A percentile compares a stretch with the other conserved stretches of the same genome.
phyloP scores from a whole-genome alignment of 1,140 invertebrate species.

The Brachionus rotundiformis region DNA sequence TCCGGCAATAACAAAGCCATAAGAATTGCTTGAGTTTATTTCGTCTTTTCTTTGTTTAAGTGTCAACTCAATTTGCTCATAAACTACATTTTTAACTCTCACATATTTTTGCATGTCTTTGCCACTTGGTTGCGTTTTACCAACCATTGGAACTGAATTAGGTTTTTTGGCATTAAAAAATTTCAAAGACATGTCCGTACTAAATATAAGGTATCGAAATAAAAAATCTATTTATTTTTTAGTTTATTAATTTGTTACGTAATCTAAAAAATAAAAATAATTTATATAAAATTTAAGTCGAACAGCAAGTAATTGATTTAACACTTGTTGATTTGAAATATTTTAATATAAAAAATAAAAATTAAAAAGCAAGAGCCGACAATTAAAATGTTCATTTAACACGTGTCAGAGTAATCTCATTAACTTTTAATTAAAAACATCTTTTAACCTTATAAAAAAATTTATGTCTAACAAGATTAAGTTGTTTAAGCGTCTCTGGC shows the following conservation, averaged over 20 bases:
- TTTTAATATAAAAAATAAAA: conserved; percentile 28
- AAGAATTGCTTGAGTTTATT: conserved; percentile 1
- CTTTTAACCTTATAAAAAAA: not conserved
- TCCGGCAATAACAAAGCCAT: conserved; percentile 33
- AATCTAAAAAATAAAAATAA: not conserved
- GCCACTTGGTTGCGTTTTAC: not conserved
- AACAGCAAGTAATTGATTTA: not conserved
- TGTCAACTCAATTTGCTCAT: conserved; percentile 29
- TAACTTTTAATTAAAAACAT: conserved; percentile 17
- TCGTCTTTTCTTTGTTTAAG: not conserved
- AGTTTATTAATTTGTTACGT: not conserved
- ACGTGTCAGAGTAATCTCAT: conserved; percentile 45
- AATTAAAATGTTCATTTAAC: conserved; percentile 44
- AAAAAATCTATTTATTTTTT: not conserved
- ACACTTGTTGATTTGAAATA: conserved; percentile 15
- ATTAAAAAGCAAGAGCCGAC: conserved; percentile 3
- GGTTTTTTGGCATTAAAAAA: conserved; percentile 28
- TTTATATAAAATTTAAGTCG: not conserved
- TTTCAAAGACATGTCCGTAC: conserved; percentile 33
- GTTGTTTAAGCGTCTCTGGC: not conserved
- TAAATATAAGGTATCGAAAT: conserved; percentile 30
- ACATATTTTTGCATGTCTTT: not conserved
- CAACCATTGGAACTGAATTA: not conserved
- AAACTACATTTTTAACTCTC: conserved; percentile 29
- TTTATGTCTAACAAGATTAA: conserved; percentile 11